phyloP scores from a whole-genome alignment of 92 coral and sea anemone genomes.

The Heliopora coerulea region DNA sequence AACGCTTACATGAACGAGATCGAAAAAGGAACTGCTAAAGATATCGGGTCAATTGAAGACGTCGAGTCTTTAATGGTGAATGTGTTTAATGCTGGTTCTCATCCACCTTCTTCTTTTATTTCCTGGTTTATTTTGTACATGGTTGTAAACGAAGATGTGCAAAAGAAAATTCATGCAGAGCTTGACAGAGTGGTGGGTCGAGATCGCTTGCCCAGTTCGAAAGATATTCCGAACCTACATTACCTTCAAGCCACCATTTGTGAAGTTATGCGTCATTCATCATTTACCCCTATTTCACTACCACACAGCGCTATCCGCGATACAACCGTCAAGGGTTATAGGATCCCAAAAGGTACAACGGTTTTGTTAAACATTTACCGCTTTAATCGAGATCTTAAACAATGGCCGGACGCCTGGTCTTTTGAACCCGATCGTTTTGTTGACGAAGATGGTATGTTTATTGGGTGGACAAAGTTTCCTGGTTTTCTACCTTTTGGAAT shows the following conservation, averaged over 20 bases:
- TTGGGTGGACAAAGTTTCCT: constrained; percentile 20
- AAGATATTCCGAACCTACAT: constrained; percentile 26
- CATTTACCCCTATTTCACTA: constrained; percentile 55
- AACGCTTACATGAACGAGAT: neutral
- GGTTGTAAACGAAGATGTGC: constrained; percentile 2
- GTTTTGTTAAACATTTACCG: constrained; percentile 58
- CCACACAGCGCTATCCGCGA: constrained; percentile 60
- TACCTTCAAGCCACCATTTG: constrained; percentile 55
- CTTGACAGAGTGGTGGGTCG: constrained; percentile 19
- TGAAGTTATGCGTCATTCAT: constrained; percentile 53
- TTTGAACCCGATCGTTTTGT: constrained; percentile 64
- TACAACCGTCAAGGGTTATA: constrained; percentile 46
- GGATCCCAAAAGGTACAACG: constrained; percentile 56
- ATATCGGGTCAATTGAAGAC: constrained; percentile 13
- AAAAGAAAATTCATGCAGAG: constrained; percentile 21
- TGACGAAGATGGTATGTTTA: constrained; percentile 11
- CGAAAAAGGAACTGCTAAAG: neutral
- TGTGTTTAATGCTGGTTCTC: constrained; percentile 9
- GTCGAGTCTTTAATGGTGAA: constrained; percentile 10
- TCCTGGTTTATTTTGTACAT: constrained; percentile 21
- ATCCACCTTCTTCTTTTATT: neutral
- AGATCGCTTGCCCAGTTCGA: constrained; percentile 26
- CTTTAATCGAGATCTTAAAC: constrained; percentile 49
- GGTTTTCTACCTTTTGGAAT: constrained; percentile 52
- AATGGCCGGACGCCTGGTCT: constrained; percentile 36